phyloP scores from a whole-genome alignment of 2,888 invertebrate genomes.

The Lasioglossum marginatum region DNA sequence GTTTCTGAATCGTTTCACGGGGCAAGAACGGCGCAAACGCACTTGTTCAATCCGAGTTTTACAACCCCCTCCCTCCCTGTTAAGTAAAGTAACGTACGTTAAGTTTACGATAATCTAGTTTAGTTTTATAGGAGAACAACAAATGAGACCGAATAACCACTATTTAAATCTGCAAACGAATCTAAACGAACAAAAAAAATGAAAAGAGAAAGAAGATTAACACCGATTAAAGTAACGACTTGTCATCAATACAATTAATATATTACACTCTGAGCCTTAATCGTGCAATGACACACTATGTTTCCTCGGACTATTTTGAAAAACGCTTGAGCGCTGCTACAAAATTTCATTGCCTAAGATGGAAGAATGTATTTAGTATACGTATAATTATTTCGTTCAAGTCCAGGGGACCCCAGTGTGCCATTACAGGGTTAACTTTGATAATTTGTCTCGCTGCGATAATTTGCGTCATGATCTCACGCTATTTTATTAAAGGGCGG shows the following conservation, averaged over 20 bases:
- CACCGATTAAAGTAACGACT: slow-evolving; percentile 52
- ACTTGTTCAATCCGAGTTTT: slow-evolving; percentile 63
- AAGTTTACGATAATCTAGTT: slow-evolving; percentile 76
- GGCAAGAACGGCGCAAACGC: slow-evolving; percentile 66
- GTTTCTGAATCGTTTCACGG: slow-evolving; percentile 40
- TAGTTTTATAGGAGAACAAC: slow-evolving; percentile 70
- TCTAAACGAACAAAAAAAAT: slow-evolving; percentile 31
- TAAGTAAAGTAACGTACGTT: slow-evolving; percentile 70
- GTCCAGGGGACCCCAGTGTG: neutral
- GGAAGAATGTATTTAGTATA: neutral
- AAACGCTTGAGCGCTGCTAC: neutral
- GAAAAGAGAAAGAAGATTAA: slow-evolving; percentile 13
- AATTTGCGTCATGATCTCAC: slow-evolving; percentile 39
- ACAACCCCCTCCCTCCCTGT: slow-evolving; percentile 9
- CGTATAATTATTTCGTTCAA: neutral
- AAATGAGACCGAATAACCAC: slow-evolving; percentile 57
- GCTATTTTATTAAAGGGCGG: neutral
- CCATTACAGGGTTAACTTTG: slow-evolving; percentile 29
- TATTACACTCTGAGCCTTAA: slow-evolving; percentile 52
- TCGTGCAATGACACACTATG: neutral
- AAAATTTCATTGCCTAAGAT: neutral
- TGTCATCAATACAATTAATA: slow-evolving; percentile 65
- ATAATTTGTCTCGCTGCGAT: slow-evolving; percentile 53
- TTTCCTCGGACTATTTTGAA: neutral
- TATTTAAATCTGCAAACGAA: slow-evolving; percentile 63